These are phyloP conservation scores for Clitarchus hookeri DNA, from an alignment of 2,888 invertebrate species.

Conservation along the genomic window DNA sequence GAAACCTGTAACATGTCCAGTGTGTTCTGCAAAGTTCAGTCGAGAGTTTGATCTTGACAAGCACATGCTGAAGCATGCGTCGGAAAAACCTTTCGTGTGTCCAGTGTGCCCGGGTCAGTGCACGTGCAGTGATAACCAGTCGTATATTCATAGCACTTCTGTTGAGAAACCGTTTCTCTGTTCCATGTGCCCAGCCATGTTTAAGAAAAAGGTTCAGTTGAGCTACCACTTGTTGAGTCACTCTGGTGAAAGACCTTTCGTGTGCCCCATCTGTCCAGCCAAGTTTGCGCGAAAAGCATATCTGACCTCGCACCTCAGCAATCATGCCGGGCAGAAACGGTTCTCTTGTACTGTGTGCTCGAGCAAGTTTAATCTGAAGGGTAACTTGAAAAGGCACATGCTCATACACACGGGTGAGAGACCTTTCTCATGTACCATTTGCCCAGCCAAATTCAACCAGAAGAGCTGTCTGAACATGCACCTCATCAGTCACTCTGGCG, in stretches of 20 bases:
- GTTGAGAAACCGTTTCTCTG: neutral
- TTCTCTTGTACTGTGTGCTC: neutral
- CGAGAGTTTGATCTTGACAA: neutral
- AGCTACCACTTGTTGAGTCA: neutral
- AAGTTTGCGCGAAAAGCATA: neutral
- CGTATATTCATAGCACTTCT: neutral
- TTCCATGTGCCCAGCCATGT: neutral
- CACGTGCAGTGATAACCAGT: neutral
- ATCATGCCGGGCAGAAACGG: neutral
- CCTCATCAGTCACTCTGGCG: constrained; percentile 1
- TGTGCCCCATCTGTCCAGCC: neutral
- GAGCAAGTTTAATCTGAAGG: neutral
- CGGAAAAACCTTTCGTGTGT: neutral
- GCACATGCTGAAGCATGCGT: neutral
- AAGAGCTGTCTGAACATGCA: neutral
- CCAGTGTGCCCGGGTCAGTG: neutral
- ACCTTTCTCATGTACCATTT: constrained; percentile 7
- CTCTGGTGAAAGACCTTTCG: neutral
- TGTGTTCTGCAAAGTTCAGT: constrained; percentile 9
- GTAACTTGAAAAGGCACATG: constrained; percentile 4
- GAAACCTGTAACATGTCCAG: neutral
- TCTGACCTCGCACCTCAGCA: neutral
- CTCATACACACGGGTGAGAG: neutral
- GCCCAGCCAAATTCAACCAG: neutral
- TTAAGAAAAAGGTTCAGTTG: constrained; percentile 14